Evolutionary conservation across 2,797 vertebrate species (phyloP).

Genomic region (Chrosomus eos): DNA sequence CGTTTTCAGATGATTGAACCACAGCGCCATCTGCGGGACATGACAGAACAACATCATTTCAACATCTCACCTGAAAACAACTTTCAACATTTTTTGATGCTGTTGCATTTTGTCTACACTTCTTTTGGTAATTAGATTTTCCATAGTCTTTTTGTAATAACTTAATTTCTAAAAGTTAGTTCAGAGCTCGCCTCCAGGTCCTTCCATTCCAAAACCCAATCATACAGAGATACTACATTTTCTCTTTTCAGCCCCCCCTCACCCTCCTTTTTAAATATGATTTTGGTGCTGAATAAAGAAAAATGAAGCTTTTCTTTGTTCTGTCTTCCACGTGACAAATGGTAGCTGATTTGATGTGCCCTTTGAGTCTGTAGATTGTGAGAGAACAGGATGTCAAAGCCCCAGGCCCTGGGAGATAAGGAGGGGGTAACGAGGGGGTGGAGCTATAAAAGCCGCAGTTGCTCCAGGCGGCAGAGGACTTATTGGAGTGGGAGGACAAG

Average conservation of each 20-base stretch:
- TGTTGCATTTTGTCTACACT: constrained; percentile 36
- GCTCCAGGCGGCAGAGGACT: constrained; percentile 49
- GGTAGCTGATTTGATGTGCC: constrained; percentile 57
- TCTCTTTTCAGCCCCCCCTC: neutral
- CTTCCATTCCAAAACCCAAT: constrained; percentile 30
- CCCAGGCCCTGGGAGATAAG: constrained; percentile 52
- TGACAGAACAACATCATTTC: neutral
- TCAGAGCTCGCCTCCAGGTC: constrained; percentile 19
- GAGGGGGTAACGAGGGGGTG: constrained; percentile 48
- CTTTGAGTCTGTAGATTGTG: constrained; percentile 58
- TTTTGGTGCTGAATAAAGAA: constrained; percentile 43
- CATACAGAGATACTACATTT: constrained; percentile 12
- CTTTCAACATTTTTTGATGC: constrained; percentile 28
- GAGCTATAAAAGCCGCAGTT: constrained; percentile 45
- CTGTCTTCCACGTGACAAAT: constrained; percentile 58
- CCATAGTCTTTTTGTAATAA: constrained; percentile 30
- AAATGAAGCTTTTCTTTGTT: constrained; percentile 56
- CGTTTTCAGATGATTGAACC: neutral
- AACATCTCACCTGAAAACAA: neutral
- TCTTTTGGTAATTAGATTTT: constrained; percentile 27
- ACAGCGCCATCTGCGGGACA: constrained; percentile 48
- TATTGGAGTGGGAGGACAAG: constrained; percentile 49
- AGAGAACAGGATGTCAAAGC: constrained; percentile 55
- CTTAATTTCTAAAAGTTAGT: constrained; percentile 40
- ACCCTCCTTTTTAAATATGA: constrained; percentile 31